Percentiles rank a stretch among this genome's conserved stretches.
These are phyloP conservation scores for Drosophila eohydei DNA, from an alignment of 2,888 invertebrate genomes.

Conservation along the genomic window DNA sequence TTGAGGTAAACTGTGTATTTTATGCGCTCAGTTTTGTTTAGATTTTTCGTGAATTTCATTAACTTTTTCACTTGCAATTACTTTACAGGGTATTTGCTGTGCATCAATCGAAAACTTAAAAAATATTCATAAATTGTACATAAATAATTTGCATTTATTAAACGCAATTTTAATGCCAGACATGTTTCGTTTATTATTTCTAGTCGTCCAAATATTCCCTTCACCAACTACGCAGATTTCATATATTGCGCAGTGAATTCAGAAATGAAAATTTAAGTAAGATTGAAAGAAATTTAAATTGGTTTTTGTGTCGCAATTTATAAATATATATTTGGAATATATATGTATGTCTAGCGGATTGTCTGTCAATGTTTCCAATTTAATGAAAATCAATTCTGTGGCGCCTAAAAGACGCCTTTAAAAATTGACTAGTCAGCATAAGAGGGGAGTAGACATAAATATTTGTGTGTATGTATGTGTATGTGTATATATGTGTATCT, in stretches of 20 bases:
- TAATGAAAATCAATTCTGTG: constrained; percentile 35
- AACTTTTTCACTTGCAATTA: background rate
- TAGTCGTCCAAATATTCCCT: constrained; percentile 21
- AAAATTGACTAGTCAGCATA: constrained; percentile 46
- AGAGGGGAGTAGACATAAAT: constrained; percentile 5
- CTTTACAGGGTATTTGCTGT: constrained; percentile 13
- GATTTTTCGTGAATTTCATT: background rate
- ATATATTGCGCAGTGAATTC: constrained; percentile 7
- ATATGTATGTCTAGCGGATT: background rate
- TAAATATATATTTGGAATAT: background rate
- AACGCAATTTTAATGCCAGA: constrained; percentile 13
- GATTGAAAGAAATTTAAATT: constrained; percentile 27
- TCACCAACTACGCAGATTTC: constrained; percentile 2
- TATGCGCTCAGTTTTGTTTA: background rate
- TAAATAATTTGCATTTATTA: constrained; percentile 41
- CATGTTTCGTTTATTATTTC: constrained; percentile 19
- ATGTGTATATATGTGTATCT: background rate
- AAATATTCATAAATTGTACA: background rate
- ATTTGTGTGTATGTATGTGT: background rate
- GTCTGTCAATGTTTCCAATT: constrained; percentile 12
- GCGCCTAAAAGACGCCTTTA: constrained; percentile 47
- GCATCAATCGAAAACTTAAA: background rate
- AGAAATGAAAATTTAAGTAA: background rate
- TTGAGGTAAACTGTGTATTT: no score
- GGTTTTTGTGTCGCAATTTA: constrained; percentile 1